phyloP scores from a whole-genome alignment of 2,113 vertebrate genomes.

The Excalfactoria chinensis region DNA sequence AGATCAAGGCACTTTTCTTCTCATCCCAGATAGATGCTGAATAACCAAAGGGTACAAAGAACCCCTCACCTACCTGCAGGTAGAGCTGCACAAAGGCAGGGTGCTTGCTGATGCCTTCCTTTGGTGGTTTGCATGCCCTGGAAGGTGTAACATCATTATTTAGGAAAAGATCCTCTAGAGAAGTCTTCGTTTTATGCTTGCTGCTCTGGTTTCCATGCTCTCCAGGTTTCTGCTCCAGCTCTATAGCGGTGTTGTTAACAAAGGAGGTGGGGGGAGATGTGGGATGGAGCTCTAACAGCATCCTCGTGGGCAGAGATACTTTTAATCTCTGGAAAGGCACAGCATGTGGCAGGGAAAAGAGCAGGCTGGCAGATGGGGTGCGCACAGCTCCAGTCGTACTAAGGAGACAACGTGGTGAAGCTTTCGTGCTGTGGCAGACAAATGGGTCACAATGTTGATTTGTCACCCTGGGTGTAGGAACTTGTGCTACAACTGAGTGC shows the following conservation, averaged over 20 bases:
- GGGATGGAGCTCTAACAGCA: not conserved
- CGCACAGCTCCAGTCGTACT: not conserved
- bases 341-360: conserved; percentile 42
- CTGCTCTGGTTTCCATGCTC: not conserved
- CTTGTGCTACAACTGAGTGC: not conserved
- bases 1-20: not conserved
- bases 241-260: not conserved
- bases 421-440: not conserved
- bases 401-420: not conserved
- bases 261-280: not conserved
- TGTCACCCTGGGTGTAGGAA: not conserved
- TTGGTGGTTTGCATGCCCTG: not conserved
- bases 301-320: not conserved
- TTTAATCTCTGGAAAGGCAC: conserved; percentile 29
- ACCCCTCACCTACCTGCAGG: not conserved
- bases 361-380: conserved; percentile 4
- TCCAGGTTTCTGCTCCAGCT: not conserved
- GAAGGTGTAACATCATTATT: not conserved
- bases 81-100: not conserved
- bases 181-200: not conserved
- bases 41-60: not conserved
- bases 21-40: not conserved
- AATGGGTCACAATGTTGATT: not conserved
- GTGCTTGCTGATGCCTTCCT: not conserved
- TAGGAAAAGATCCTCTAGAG: not conserved